These are phyloP conservation scores for Hyles vespertilio DNA, from an alignment of 1,140 invertebrate species.

Conservation along the genomic window DNA sequence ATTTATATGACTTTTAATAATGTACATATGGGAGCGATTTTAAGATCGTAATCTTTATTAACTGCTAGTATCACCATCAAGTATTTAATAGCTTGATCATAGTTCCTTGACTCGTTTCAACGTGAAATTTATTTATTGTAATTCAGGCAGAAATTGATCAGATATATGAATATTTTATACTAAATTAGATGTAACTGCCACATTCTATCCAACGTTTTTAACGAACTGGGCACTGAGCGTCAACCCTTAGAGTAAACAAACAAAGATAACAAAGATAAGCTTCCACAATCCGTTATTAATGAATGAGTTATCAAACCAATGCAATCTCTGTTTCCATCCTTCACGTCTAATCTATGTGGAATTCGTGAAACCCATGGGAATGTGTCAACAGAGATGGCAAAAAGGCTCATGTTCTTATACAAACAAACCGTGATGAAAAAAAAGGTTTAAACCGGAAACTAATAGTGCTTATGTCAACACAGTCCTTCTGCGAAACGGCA, in stretches of 20 bases:
- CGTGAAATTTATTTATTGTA: too few relatives aligned
- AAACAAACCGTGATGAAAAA: constrained; percentile 23
- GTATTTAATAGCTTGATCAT: too few relatives aligned
- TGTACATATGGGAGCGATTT: constrained; percentile 2
- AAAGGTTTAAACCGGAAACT: constrained; percentile 47
- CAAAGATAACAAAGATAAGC: too few relatives aligned
- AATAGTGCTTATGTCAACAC: constrained; percentile 38
- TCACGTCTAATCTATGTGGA: constrained; percentile 3
- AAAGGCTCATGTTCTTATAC: constrained; percentile 18
- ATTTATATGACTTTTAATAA: constrained; percentile 7
- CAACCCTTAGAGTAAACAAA: too few relatives aligned
- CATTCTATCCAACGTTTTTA: too few relatives aligned
- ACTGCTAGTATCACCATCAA: too few relatives aligned
- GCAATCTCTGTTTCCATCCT: not conserved
- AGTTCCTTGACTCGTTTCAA: too few relatives aligned
- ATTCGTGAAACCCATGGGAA: constrained; percentile 23
- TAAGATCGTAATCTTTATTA: constrained; percentile 1
- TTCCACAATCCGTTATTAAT: too few relatives aligned
- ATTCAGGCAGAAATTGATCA: too few relatives aligned
- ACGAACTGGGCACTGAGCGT: too few relatives aligned
- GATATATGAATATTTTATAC: too few relatives aligned
- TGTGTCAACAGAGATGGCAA: constrained; percentile 15
- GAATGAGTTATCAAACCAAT: not conserved
- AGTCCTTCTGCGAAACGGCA: constrained; percentile 49
- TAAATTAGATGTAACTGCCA: too few relatives aligned